phyloP scores from a whole-genome alignment of 2,113 vertebrate species.

The Paraplagusia blochii region DNA sequence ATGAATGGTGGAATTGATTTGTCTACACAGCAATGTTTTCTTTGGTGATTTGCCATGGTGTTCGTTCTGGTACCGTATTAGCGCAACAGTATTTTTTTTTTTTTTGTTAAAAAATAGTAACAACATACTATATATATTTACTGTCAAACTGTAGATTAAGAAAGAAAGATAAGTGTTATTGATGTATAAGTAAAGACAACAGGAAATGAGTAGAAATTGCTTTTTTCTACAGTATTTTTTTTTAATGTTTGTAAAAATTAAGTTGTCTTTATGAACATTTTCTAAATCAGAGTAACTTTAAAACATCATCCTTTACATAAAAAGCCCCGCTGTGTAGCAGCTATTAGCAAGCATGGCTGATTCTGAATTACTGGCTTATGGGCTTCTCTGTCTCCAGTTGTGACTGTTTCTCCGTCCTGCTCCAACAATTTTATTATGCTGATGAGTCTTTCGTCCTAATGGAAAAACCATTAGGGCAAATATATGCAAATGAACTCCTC shows the following conservation, averaged over 20 bases:
- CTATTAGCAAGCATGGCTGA: slow-evolving; percentile 22
- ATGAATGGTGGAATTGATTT: no score
- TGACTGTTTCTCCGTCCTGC: slow-evolving; percentile 48
- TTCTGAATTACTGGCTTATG: slow-evolving; percentile 40
- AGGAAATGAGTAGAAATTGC: no score
- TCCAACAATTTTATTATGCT: slow-evolving; percentile 72
- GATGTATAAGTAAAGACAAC: no score
- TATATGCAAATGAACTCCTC: slow-evolving; percentile 74
- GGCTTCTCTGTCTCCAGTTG: slow-evolving; percentile 54
- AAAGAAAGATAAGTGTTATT: no score
- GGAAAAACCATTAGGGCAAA: slow-evolving; percentile 77
- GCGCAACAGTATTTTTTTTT: no score
- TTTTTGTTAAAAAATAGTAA: no score
- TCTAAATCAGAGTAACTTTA: background rate
- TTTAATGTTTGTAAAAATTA: background rate
- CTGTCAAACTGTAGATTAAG: no score
- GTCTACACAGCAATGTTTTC: no score
- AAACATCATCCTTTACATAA: background rate
- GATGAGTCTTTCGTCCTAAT: slow-evolving; percentile 72
- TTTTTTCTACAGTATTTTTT: no score
- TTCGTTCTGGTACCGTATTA: no score
- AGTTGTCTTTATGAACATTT: background rate
- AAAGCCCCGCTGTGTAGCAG: slow-evolving; percentile 1
- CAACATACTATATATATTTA: no score
- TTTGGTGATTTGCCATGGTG: no score